These are phyloP conservation scores for Buceros bicornis DNA, from an alignment of 2,797 vertebrate species.

Conservation along the genomic window DNA sequence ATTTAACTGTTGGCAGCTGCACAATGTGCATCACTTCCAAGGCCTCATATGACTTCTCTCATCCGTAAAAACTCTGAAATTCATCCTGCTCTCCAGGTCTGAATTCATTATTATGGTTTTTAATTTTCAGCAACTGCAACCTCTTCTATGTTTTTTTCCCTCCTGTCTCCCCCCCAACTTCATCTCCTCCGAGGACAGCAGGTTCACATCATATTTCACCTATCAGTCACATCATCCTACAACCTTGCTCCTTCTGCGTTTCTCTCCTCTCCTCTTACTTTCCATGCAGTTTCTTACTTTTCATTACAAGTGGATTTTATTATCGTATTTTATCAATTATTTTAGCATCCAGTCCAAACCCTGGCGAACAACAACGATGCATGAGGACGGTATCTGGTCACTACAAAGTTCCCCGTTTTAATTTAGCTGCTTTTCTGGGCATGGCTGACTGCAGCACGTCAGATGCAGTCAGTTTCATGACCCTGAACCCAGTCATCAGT, in stretches of 20 bases:
- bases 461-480: not conserved
- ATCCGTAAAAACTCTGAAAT: conserved; percentile 28
- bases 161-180: not conserved
- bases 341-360: not conserved
- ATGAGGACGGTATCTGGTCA: not conserved
- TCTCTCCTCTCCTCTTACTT: not conserved
- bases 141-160: not conserved
- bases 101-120: not conserved
- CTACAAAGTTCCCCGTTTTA: not conserved
- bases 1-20: conserved; percentile 13
- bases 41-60: not conserved
- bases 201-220: not conserved
- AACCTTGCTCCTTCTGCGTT: not conserved
- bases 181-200: not conserved
- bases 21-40: not conserved
- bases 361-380: not conserved
- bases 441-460: not conserved
- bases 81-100: not conserved
- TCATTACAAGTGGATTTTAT: not conserved
- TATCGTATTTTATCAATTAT: not conserved
- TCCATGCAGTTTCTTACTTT: not conserved
- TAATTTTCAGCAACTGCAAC: not conserved
- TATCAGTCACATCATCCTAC: not conserved
- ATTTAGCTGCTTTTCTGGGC: not conserved
- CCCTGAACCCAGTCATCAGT: not conserved